Evolutionary conservation across 2,113 vertebrate species (phyloP).

Genomic region (Onychostruthus taczanowskii): DNA sequence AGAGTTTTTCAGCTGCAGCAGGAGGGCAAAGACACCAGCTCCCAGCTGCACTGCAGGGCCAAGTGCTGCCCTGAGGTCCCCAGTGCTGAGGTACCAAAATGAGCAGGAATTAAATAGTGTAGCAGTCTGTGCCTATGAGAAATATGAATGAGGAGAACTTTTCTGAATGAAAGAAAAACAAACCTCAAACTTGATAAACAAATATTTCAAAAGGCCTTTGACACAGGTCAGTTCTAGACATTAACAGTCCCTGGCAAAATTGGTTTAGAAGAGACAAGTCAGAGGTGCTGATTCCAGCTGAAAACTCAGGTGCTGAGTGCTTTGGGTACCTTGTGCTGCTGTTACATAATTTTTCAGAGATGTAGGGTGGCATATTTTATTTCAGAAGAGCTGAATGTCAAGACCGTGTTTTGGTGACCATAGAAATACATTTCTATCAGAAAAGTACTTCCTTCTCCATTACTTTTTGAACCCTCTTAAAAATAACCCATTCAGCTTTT

Average conservation of each 20-base stretch:
- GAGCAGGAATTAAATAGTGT: neutral
- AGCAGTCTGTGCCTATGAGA: neutral
- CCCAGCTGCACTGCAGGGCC: neutral
- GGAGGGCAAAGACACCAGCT: neutral
- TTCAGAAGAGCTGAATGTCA: neutral
- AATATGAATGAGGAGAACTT: neutral
- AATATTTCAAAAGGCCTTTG: neutral
- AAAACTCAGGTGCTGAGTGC: neutral
- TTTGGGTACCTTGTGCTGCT: neutral
- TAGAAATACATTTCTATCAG: neutral
- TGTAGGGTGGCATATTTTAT: neutral
- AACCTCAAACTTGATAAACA: neutral
- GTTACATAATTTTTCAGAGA: neutral
- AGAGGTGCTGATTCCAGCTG: neutral
- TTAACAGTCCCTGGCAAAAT: neutral
- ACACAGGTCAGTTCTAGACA: neutral
- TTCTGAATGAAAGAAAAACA: neutral
- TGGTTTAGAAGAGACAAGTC: neutral
- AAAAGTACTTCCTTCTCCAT: neutral
- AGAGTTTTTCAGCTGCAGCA: neutral
- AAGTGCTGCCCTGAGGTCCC: neutral
- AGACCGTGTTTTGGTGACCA: neutral
- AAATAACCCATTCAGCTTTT: neutral
- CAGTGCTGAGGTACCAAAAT: neutral
- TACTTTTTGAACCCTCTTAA: neutral